Base-by-base conservation (phyloP, 1,140 invertebrate genomes). In the Drosophila ananassae region DNA sequence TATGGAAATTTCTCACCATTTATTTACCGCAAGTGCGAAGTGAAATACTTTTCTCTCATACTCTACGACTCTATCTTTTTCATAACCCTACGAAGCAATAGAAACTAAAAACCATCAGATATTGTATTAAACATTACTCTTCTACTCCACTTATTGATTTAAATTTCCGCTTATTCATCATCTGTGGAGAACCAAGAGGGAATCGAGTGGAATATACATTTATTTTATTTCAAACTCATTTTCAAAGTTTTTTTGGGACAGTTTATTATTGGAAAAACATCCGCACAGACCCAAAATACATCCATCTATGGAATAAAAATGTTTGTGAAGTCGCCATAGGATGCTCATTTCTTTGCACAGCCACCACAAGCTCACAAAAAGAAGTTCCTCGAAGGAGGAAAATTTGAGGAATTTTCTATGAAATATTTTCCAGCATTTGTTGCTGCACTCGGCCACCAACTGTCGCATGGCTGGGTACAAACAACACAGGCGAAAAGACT, bases 1-100 rank as follows among this genome's bases (percentile, higher is more conserved):
- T 85, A 85, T 87, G 82, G 75, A 89, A 87, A 87, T 87, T 85
- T 89, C 83, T 79, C 83, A 76, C 83, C 83, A 85, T 89, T 85
- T 87, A 85, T 85, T 82, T 68, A 74, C 82, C 78, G 64, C 82
- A 87, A 85, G 82, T 85, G 78, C 83, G 78, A 85, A 78, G 55
- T 68, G 74, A 74, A 85, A 77, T 73, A 67, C 53, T 58, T 84
- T 69, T 58, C 68, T 62, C 61, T 25, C 9, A 4, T 28, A 32
- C 5, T 22, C 22, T 22, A 3, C 12, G 34, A n/a, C 25, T 28
- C 25, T 17, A 8, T 8, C 8, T 32, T 32, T 32, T 55, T 66
- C 59, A 46, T 58, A 32, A 22, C 13, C 30, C 21, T 32, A 63
- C 63, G 46, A 66, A 66, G 30, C 44, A 63, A 51, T 25, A 47